Evolutionary conservation across 2,888 invertebrate species (phyloP), one percentile per base, ranked within the genome.

Genomic region (Hoplodrina blanda): DNA sequence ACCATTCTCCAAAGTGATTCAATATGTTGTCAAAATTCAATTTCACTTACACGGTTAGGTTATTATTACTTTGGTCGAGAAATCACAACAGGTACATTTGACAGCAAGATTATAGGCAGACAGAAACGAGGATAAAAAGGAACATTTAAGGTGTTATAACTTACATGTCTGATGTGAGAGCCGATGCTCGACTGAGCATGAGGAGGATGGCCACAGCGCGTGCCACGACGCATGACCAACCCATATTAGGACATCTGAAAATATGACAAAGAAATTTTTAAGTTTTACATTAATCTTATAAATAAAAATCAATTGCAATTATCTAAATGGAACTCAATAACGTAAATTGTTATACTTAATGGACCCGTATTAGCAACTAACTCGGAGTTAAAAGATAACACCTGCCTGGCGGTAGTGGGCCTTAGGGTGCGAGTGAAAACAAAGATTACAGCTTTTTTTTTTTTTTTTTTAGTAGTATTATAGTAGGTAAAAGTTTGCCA

Each of bases 181-280:
- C 95, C 77, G 95, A 93, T 84, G 92, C 95, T 91, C 94, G 92
- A 91, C 92, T 94, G 91, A 96, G 96, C 94, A 97, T 96, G 90
- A 97, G 96, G 92, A 97, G 94, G 91, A 97, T 94, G 94, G 96
- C 96, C 95, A 97, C 96, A 94, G 96, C 97, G 96, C 97, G 97
- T 96, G 97, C 97, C 96, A 97, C 97, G 97, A 97, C 97, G 97
- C 97, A 98, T 97, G 97, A 97, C 97, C 97, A 98, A 97, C 98
- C 98, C 98, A 98, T 98, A 97, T 98, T 98, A 98, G 97, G 97
- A 97, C 97, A 98, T 98, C 98, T 98, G 97, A 74, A 98, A 98
- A 62, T n/a, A 30, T 67, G 76, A 71, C 62, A 76, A 73, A 20
- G 4, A 3, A 19, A 10, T 44, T 1, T 33, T 50, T 44, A 44